Evolutionary conservation across 2,113 vertebrate species (phyloP).

Genomic region (Psephotus haematonotus): DNA sequence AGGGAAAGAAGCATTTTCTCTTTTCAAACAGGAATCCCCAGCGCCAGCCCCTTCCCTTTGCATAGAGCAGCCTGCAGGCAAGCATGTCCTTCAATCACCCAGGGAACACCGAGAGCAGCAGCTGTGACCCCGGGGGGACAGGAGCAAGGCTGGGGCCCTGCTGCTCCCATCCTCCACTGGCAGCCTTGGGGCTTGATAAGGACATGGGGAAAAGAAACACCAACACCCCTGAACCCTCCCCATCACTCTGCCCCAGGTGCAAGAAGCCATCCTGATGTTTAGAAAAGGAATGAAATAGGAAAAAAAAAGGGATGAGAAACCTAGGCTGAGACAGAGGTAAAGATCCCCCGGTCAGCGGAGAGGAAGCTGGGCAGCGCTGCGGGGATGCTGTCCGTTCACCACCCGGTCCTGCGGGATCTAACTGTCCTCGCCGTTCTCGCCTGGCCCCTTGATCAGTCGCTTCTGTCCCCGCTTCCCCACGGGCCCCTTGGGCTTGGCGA

Average conservation of each 20-base stretch:
- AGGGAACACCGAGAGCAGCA: not conserved
- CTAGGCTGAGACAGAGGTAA: not conserved
- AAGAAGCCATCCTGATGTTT: slow-evolving; percentile 23
- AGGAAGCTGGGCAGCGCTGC: slow-evolving; percentile 4
- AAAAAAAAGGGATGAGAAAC: not conserved
- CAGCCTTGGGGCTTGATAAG: not conserved
- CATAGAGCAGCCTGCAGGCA: slow-evolving; percentile 34
- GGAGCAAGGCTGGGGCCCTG: not conserved
- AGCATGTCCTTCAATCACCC: not conserved
- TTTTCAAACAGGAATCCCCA: not conserved
- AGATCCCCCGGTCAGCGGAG: slow-evolving; percentile 38
- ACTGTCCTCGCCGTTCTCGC: slow-evolving; percentile 91
- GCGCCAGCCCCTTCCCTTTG: not conserved
- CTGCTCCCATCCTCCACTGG: not conserved
- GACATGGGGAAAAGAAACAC: not conserved
- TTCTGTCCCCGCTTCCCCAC: slow-evolving; percentile 95
- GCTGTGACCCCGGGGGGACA: not conserved
- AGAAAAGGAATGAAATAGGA: slow-evolving; percentile 41
- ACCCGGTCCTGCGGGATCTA: slow-evolving; percentile 66
- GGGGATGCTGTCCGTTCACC: slow-evolving; percentile 34
- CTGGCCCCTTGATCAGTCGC: slow-evolving; percentile 89
- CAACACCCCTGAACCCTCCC: not conserved
- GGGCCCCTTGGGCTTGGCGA: slow-evolving; percentile 94
- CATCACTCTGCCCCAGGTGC: not conserved
- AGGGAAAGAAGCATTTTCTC: slow-evolving; percentile 18